phyloP scores from a whole-genome alignment of 2,888 invertebrate species.

The Cyclophora punctaria region DNA sequence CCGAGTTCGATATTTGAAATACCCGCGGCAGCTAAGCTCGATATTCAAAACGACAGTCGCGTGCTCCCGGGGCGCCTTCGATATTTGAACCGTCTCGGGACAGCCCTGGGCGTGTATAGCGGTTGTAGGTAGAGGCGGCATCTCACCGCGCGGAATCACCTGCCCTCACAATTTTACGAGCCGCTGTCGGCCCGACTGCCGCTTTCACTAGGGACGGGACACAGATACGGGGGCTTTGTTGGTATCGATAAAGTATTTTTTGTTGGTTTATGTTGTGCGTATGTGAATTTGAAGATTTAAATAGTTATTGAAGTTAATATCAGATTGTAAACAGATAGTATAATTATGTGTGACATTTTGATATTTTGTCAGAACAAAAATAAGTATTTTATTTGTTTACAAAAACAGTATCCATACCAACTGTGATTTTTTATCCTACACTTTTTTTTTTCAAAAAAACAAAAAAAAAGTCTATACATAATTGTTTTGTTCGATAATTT shows the following conservation, averaged over 20 bases:
- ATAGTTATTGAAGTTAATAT: too few species aligned
- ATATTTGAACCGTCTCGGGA: background rate
- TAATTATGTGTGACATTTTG: background rate
- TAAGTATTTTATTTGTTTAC: background rate
- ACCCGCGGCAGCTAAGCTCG: too few species aligned
- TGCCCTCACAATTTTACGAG: constrained; percentile 71
- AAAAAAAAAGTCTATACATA: too few species aligned
- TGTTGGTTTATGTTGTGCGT: too few species aligned
- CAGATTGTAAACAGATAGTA: too few species aligned
- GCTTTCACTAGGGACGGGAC: constrained; percentile 33
- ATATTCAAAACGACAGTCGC: too few species aligned
- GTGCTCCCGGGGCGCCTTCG: too few species aligned
- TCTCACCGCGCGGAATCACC: constrained; percentile 59
- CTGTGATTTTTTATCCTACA: too few species aligned
- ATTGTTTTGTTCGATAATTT: too few species aligned
- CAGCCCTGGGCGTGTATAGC: constrained; percentile 18
- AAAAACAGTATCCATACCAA: background rate
- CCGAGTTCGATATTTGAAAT: too few species aligned
- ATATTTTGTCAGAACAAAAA: constrained; percentile 8
- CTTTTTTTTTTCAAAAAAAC: too few species aligned
- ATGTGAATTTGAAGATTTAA: too few species aligned
- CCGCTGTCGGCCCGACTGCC: constrained; percentile 46
- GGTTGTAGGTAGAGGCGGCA: constrained; percentile 7
- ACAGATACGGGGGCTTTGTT: background rate
- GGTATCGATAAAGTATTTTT: background rate